Evolutionary conservation across 2,888 invertebrate species (phyloP), one percentile per base, ranked within the genome.

Genomic region (Azorinus chamasolen): DNA sequence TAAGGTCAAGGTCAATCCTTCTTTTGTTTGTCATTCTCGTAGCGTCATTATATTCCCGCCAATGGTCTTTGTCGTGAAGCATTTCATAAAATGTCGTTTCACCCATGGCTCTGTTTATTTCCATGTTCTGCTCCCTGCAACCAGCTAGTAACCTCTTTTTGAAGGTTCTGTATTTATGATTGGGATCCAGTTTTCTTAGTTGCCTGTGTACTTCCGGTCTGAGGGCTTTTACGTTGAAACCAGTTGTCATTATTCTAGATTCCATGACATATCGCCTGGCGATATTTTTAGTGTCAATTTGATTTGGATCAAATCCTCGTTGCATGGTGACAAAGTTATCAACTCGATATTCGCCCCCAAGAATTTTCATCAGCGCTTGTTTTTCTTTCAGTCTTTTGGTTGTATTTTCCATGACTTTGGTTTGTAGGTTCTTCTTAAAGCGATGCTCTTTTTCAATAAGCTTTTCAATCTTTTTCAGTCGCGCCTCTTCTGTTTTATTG

Each of bases 251-350:
- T 0, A 84, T 70, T 27, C 84, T 72, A 1, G 79, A 81, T 62
- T 86, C 86, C 16, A 83, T 74, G 39, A 84, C 76, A 54, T 83
- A 83, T 53, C 76, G 70, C 16, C 83, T 58, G 12, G 81, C 79
- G 10, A 63, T 69, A 24, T 78, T 62, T 22, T 61, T 71, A 10
- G 78, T 78, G 6, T 83, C 78, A n/a, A 80, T 76, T 14, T 70
- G 48, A 27, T 70, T 69, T 0, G 75, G 45, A 41, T 79, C 78
- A 64, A 84, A 86, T 1, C 77, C 78, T n/a, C 57, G 63, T 54
- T 81, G 70, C 81, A 85, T 81, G n/a, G 84, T 86, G 10, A 79
- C 64, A 55, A 86, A 86, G 27, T 83, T 76, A n/a, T 83, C 71
- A 18, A 81, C 74, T 32, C 61, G 75, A 41, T 86, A 86, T 1